phyloP scores from a whole-genome alignment of 1,140 invertebrate species.

The Drosophila trapezifrons region DNA sequence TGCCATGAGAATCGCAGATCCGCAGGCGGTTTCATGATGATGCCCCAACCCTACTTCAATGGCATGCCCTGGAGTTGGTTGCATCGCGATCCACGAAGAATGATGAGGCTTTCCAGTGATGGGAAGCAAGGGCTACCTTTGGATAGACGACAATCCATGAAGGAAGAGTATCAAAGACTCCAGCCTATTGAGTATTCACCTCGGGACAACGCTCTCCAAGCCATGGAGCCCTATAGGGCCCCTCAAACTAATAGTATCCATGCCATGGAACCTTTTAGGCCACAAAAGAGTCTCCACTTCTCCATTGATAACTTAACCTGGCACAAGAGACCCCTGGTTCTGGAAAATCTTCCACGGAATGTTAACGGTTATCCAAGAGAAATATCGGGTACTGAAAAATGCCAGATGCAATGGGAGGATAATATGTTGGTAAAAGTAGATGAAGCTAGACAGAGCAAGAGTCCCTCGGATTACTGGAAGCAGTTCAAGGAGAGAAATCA shows the following conservation, averaged over 20 bases:
- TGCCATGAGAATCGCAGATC: constrained; percentile 1
- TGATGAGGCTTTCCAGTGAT: neutral
- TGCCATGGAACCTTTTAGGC: neutral
- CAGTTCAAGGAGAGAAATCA: neutral
- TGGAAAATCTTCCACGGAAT: neutral
- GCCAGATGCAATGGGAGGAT: neutral
- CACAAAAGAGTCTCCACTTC: neutral
- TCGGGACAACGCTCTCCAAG: too few relatives aligned
- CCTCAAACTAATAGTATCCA: neutral
- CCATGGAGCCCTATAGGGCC: neutral
- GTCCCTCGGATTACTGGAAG: neutral
- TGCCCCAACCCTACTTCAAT: constrained; percentile 5
- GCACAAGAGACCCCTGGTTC: neutral
- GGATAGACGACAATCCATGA: neutral
- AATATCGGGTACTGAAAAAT: neutral
- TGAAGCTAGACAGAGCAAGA: neutral
- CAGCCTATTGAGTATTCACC: neutral
- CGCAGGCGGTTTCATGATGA: constrained; percentile 11
- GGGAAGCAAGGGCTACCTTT: too few relatives aligned
- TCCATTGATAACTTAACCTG: neutral
- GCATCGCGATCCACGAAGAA: neutral
- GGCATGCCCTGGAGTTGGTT: constrained; percentile 10
- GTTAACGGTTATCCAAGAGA: neutral
- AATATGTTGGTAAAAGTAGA: neutral
- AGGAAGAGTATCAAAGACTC: neutral